These are phyloP conservation scores for Tautogolabrus adspersus DNA, from an alignment of 2,113 vertebrate genomes.

Conservation along the genomic window DNA sequence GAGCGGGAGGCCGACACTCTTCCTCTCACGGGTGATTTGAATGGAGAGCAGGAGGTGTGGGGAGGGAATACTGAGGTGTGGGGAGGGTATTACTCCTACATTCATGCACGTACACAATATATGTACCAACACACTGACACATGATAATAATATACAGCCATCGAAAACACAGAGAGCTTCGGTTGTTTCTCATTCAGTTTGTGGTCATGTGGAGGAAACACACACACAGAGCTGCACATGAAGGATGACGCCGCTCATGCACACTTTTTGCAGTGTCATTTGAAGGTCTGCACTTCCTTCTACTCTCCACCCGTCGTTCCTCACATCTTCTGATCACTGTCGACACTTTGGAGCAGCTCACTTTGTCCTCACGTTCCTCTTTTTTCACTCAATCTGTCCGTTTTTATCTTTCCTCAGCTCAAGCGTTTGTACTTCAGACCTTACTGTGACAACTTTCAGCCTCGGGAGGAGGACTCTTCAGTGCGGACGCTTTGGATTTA, in stretches of 20 bases:
- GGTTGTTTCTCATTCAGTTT: neutral
- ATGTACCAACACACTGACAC: conserved; percentile 36
- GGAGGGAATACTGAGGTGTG: no score
- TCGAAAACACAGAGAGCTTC: neutral
- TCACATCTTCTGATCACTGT: conserved; percentile 10
- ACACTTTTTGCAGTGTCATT: conserved; percentile 62
- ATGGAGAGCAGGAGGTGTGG: conserved; percentile 58
- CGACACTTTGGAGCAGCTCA: conserved; percentile 20
- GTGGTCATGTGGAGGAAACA: neutral
- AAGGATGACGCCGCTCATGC: conserved; percentile 42
- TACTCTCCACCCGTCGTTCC: neutral
- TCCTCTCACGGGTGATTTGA: conserved; percentile 42
- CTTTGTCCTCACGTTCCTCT: conserved; percentile 4
- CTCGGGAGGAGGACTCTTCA: neutral
- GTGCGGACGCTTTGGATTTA: neutral
- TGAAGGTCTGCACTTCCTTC: conserved; percentile 49
- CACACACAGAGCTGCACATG: conserved; percentile 10
- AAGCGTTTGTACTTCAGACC: conserved; percentile 2
- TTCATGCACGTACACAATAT: conserved; percentile 10
- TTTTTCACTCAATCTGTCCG: conserved; percentile 3
- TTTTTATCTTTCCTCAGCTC: conserved; percentile 5
- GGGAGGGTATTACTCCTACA: conserved; percentile 51
- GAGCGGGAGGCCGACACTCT: conserved; percentile 48
- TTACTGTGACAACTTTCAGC: neutral
- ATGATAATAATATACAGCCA: conserved; percentile 12